Base-by-base conservation (phyloP, 64 coral and sea anemone genomes). In the Platygyra sinensis region DNA sequence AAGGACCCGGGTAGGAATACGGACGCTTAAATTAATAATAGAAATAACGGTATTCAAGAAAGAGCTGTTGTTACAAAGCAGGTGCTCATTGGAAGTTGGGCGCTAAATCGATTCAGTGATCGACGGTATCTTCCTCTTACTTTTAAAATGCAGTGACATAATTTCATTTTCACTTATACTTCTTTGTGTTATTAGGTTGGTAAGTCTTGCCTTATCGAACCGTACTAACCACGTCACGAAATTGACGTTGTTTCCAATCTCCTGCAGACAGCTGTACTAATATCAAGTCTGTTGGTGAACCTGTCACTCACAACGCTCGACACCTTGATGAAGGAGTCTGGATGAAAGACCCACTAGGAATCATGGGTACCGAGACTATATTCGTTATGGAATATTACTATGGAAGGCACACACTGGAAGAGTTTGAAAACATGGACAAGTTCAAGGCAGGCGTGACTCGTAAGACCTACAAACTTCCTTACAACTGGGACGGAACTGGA, bases 281-380 rank as follows among this genome's bases (percentile, higher is more conserved):
- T 24, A 88, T 88, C 24, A 79, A 78, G 59, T 78, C 59, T 8
- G 60, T 89, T 60, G 73, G 87, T 19, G 50, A 62, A n/a, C 87
- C 87, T n/a, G 87, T 89, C 9, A 30, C 74, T 10, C 89, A 90
- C 63, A 81, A 81, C 7, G 4, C 42, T 30, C 63, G 77, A 32
- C 0, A 51, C 2, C 9, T 24, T 3, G 29, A 30, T 7, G 12
- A 74, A 1, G 89, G 89, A 24, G 78, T 28, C 14, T 90, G 89
- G 89, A 90, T 90, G 89, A 90, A 90, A 72, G 89, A 90, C 52
- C 89, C 89, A 0, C 52, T 90, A 20, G 89, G 52, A 33, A 79
- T 62, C 24, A 90, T 83, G 89, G 89, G 89, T 10, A 0, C 62
- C 15, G 79, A 90, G 63, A 90, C 78, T 24, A 90, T 90, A 82